These are phyloP conservation scores for Hemiscyllium ocellatum DNA, from an alignment of 2,113 vertebrate species.

Conservation along the genomic window DNA sequence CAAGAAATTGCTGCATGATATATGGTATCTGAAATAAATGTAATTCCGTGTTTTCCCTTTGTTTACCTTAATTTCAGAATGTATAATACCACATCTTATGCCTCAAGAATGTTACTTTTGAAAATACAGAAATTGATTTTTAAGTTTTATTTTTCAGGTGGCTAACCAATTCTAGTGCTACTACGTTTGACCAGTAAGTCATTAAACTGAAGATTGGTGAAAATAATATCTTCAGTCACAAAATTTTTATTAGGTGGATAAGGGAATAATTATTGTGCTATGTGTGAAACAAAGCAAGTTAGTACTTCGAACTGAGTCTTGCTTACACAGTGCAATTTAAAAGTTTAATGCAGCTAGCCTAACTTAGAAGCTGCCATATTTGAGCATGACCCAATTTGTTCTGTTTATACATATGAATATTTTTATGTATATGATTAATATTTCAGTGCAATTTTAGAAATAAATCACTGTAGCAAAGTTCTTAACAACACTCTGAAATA, in stretches of 20 bases:
- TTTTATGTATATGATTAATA: neutral
- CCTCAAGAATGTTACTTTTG: neutral
- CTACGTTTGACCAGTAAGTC: conserved; percentile 8
- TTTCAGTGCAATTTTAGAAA: neutral
- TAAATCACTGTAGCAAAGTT: too few relatives aligned
- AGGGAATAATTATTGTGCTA: neutral
- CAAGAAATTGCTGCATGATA: neutral
- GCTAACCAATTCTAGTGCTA: neutral
- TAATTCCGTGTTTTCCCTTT: neutral
- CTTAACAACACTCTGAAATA: too few relatives aligned
- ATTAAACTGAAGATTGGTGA: neutral
- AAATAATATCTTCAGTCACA: neutral
- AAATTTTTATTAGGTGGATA: neutral
- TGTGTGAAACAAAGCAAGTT: neutral
- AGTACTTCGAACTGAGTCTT: neutral
- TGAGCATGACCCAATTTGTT: neutral
- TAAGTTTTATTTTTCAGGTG: conserved; percentile 17
- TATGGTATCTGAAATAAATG: neutral
- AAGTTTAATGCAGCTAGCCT: neutral
- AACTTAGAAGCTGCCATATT: neutral
- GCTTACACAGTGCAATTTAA: neutral
- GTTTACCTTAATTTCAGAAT: neutral
- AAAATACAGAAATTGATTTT: neutral
- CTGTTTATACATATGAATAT: neutral
- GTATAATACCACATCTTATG: neutral